Evolutionary conservation across 2,888 invertebrate species (phyloP), one percentile per base, ranked within the genome.

Genomic region (Cartodere bifasciata): DNA sequence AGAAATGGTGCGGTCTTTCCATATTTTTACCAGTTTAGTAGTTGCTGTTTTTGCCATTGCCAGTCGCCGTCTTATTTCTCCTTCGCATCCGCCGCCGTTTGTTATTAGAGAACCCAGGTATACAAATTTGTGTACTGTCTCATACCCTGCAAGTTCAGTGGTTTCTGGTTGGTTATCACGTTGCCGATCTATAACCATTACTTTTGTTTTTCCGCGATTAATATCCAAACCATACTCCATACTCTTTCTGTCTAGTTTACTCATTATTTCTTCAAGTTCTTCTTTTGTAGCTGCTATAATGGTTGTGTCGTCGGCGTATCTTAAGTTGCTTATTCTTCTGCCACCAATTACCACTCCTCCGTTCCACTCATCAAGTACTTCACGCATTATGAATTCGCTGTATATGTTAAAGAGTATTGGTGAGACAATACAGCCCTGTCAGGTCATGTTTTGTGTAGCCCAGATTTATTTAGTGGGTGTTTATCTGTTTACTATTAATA

Each of bases 261-360:
- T 12, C 21, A 32, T 14, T 5, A 27, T 9, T 9, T 12, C 16
- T 5, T 1, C 13, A 27, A 32, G 23, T 22, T 32, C 22, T 11
- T 28, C 13, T 17, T 32, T 24, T 7, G 27, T 12, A n/a, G 28
- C 28, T 9, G 28, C 32, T 16, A 32, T 11, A 9, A 32, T 13
- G 10, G 23, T n/a, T 7, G 32, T 32, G 16, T 32, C 32, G 16
- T 32, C 28, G 13, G 23, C 32, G 23, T 28, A 28, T 14, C 28
- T 13, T 7, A 32, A n/a, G 11, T 32, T 23, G 23, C 21, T 28
- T 3, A 32, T 28, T 28, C 23, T 27, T 27, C 27, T 27, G 11
- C 16, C 27, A 11, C 27, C 27, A n/a, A 15, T 16, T 26, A 16
- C 2, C 16, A 26, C 16, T 26, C 15, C 26, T 26, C 15, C 26